Percentiles rank a stretch among this genome's conserved stretches.
Evolutionary conservation across 2,113 vertebrate species (phyloP).

Genomic region (Cyanoramphus novaezelandiae): DNA sequence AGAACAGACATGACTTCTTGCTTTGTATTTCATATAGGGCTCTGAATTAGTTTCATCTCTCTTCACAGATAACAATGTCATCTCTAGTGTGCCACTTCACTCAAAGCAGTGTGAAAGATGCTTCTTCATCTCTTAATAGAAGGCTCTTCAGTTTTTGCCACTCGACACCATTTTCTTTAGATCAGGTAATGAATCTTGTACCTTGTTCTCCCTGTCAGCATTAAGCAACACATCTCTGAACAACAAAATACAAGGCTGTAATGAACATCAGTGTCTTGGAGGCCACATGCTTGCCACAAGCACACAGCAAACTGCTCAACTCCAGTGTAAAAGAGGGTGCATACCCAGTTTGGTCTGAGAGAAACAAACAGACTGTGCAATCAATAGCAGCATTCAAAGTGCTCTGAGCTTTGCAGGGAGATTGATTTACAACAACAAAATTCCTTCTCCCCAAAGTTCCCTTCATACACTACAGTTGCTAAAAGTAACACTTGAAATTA

Average conservation of each 20-base stretch:
- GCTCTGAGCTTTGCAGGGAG: not conserved
- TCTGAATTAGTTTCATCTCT: not conserved
- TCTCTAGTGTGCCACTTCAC: not conserved
- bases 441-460: not conserved
- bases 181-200: not conserved
- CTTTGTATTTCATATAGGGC: not conserved
- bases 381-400: not conserved
- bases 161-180: not conserved
- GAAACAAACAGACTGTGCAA: not conserved
- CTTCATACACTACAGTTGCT: not conserved
- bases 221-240: not conserved
- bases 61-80: not conserved
- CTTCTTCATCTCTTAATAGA: not conserved
- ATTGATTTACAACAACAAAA: not conserved
- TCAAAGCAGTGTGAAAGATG: not conserved
- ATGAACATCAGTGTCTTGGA: not conserved
- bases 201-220: not conserved
- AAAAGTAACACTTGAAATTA: constrained; percentile 40
- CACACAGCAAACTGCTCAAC: not conserved
- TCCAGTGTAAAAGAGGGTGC: not conserved
- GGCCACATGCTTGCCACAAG: not conserved
- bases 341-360: rapidly evolving
- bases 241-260: not conserved
- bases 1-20: not conserved
- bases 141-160: not conserved